A percentile compares a stretch with the other conserved stretches of the same genome.
These are phyloP conservation scores for Amphipoea oculea DNA, from an alignment of 2,888 invertebrate genomes.

Conservation along the genomic window DNA sequence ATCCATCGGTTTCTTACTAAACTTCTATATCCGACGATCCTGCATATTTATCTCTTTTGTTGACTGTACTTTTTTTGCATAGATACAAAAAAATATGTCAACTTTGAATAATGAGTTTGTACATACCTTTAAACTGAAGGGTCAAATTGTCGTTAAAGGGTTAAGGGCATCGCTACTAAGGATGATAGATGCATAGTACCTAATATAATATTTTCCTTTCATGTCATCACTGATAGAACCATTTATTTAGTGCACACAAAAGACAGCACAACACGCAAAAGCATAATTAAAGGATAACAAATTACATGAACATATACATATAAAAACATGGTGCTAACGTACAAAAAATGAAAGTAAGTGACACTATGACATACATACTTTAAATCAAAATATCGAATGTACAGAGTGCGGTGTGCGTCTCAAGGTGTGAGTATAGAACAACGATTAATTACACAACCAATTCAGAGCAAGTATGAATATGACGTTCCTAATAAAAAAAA, in stretches of 20 bases:
- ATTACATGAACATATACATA: background rate
- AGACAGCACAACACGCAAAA: background rate
- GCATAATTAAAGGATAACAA: background rate
- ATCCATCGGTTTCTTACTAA: too few species aligned
- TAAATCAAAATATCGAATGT: background rate
- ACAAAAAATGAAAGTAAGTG: background rate
- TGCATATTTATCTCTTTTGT: too few species aligned
- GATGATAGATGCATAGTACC: background rate
- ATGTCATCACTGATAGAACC: background rate
- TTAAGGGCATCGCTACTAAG: background rate
- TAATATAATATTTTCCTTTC: background rate
- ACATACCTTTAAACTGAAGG: constrained; percentile 2
- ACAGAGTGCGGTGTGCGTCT: background rate
- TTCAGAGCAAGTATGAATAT: background rate
- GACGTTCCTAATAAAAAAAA: constrained; percentile 9
- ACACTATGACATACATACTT: background rate
- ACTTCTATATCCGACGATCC: too few species aligned
- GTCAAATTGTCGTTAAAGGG: background rate
- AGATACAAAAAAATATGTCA: constrained; percentile 15
- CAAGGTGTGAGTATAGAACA: background rate
- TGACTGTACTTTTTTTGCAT: constrained; percentile 6
- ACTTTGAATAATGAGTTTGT: constrained; percentile 21
- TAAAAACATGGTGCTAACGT: background rate
- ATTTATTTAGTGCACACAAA: too few species aligned
- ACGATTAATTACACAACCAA: constrained; percentile 1